These are phyloP conservation scores for Tetramorium bicarinatum DNA, from an alignment of 2,888 invertebrate species.

Conservation along the genomic window DNA sequence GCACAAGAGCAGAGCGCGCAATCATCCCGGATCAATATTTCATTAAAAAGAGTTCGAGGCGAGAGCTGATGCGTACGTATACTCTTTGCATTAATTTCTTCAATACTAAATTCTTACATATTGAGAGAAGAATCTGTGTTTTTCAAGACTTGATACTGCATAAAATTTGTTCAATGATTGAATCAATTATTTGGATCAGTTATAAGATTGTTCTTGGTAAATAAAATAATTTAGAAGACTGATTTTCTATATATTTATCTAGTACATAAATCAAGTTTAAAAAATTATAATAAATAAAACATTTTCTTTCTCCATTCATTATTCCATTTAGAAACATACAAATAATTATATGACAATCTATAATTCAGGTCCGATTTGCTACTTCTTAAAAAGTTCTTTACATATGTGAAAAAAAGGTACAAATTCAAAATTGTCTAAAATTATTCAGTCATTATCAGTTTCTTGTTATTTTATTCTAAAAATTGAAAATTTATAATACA, in stretches of 20 bases:
- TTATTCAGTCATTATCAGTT: background rate
- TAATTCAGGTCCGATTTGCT: background rate
- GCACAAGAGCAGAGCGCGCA: conserved; percentile 36
- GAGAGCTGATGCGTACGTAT: conserved; percentile 1
- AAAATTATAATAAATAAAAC: background rate
- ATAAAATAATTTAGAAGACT: background rate
- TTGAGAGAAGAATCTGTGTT: background rate
- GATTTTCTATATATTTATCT: background rate
- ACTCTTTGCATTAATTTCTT: background rate
- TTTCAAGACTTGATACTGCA: background rate
- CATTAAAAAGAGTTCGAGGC: conserved; percentile 32
- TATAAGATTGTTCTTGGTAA: background rate
- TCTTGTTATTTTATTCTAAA: background rate
- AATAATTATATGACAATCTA: background rate
- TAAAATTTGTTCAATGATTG: background rate
- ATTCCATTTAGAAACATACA: background rate
- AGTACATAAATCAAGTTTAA: background rate
- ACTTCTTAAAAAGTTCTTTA: background rate
- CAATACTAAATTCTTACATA: background rate
- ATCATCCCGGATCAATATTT: conserved; percentile 49
- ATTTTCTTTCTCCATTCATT: background rate
- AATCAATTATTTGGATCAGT: background rate
- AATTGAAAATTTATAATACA: background rate
- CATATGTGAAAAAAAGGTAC: background rate
- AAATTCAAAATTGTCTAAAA: background rate